Conservation (phyloP, 2,113 vertebrate species). For the Eupsittula cactorum region DNA sequence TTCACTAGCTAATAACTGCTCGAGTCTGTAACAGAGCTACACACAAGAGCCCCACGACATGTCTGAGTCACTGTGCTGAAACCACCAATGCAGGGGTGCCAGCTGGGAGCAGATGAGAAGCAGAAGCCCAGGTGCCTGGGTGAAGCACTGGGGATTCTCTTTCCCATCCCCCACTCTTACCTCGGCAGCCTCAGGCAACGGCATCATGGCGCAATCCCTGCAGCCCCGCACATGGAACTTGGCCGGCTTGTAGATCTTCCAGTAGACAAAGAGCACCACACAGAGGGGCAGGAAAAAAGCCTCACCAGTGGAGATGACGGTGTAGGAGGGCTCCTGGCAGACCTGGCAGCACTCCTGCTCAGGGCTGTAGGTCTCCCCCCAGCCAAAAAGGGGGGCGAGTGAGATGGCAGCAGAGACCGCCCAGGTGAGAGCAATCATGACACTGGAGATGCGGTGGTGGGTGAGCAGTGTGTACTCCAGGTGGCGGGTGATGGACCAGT, state of each 20-base stretch:
- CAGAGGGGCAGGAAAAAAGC: constrained; percentile 94
- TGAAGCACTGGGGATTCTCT: background rate
- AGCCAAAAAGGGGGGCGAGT: constrained; percentile 88
- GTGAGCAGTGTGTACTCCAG: constrained; percentile 89
- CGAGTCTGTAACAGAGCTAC: background rate
- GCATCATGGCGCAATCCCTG: constrained; percentile 82
- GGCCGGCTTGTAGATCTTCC: constrained; percentile 94
- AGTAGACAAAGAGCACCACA: constrained; percentile 95
- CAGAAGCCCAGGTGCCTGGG: rapidly evolving
- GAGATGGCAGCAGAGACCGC: constrained; percentile 87
- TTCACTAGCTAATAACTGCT: background rate
- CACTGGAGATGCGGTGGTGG: constrained; percentile 86
- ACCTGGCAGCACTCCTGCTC: constrained; percentile 85
- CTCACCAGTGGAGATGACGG: constrained; percentile 90
- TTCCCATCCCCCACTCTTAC: background rate
- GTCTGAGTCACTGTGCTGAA: rapidly evolving
- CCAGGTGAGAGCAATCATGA: constrained; percentile 93
- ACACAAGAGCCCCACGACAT: rapidly evolving
- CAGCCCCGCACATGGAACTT: constrained; percentile 82
- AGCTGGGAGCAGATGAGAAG: background rate
- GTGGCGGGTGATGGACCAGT: constrained; percentile 94
- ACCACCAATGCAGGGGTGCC: rapidly evolving
- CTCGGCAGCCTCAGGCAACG: background rate
- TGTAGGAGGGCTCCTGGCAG: constrained; percentile 90
- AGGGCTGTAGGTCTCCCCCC: constrained; percentile 88